These are phyloP conservation scores for Schizaphis graminum DNA, from an alignment of 2,888 invertebrate species.

Conservation along the genomic window DNA sequence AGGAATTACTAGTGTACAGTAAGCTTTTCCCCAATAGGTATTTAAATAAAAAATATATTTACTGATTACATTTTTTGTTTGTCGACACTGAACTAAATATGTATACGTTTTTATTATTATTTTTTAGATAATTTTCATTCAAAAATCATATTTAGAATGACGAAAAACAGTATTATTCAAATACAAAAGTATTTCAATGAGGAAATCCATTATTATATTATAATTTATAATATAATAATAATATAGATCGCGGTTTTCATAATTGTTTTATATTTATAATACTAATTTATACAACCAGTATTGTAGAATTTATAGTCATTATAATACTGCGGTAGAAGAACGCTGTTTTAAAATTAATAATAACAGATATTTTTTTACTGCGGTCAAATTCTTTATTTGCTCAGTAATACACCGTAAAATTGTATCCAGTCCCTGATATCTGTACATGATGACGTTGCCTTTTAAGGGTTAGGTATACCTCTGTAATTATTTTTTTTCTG, in stretches of 20 bases:
- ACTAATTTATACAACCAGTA: neutral
- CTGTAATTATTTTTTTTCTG: conserved; percentile 13
- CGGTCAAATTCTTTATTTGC: neutral
- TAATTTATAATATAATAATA: neutral
- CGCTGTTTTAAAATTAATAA: neutral
- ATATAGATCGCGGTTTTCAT: neutral
- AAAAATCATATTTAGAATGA: neutral
- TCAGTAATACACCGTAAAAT: neutral
- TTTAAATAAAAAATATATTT: too few relatives aligned
- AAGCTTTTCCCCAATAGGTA: neutral
- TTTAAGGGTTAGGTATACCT: neutral
- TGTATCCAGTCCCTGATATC: neutral
- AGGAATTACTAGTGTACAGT: neutral
- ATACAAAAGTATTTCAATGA: neutral
- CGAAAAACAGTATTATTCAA: neutral
- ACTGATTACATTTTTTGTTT: neutral
- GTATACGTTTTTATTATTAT: neutral
- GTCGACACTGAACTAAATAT: neutral
- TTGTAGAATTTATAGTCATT: neutral
- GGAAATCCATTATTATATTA: neutral
- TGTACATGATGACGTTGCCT: neutral
- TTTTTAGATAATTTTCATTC: neutral
- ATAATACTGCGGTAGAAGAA: neutral
- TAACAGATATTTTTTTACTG: neutral
- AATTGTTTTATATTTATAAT: neutral